Evolutionary conservation across 2,797 vertebrate species (phyloP), one percentile per base, ranked within the genome.

Genomic region (Lithobates sylvaticus): DNA sequence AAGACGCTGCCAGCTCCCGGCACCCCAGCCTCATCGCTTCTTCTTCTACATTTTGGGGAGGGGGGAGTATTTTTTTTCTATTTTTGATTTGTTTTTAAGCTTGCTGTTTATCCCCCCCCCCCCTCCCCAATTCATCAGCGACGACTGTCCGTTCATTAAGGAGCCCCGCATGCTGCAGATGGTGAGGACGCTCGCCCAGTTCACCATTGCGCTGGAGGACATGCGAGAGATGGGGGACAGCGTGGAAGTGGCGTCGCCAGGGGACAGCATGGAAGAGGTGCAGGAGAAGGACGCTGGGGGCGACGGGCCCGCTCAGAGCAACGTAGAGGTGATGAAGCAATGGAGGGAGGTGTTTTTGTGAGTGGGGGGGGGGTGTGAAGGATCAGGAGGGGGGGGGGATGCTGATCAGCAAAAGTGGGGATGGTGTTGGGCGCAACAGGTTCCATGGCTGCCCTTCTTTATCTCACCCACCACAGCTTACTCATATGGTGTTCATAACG

Each of bases 161-260:
- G 88, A 86, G 72, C 86, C 91, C 94, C 96, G 94, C 91, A 98
- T 99, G 98, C 97, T 98, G 95, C 97, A 98, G 94, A 99, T 99
- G 97, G 98, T 99, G 92, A 97, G 96, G 93, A 98, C 97, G 91
- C 95, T 98, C 88, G 97, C 97, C 92, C 97, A 99, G 94, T 98
- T 99, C 95, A 97, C 97, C 94, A 97, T 99, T 89, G 97, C 97
- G 91, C 95, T 99, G 95, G 98, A 99, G 94, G 98, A 98, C 90
- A 99, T 99, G 97, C 96, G 97, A 67, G 98, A 99, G 93, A 95
- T 94, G 78, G 96, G 96, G 79, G 96, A 96, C 88, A 94, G 93
- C 72, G 91, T 93, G 15, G 91, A 95, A 80, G 94, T 95, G 90
- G 93, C 3, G 50, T 54, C 94, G 76, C 85, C 82, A 21, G 90